Conservation (phyloP, 2,113 vertebrate species). For the Polypterus senegalus region DNA sequence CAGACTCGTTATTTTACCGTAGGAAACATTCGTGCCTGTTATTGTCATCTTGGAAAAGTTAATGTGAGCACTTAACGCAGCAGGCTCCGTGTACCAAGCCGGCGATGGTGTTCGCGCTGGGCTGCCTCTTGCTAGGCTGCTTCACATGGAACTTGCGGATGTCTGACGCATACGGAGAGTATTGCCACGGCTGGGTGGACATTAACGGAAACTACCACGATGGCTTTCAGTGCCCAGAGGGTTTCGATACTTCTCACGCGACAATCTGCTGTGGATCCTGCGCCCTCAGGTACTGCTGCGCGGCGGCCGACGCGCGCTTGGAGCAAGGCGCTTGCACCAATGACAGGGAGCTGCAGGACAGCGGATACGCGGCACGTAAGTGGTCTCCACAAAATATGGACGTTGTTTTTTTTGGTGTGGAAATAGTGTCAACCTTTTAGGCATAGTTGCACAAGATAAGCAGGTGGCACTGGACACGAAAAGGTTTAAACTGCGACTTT, state of each 20-base stretch:
- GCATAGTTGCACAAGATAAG: too few relatives aligned
- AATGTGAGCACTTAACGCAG: too few relatives aligned
- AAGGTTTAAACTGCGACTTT: too few relatives aligned
- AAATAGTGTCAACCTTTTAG: too few relatives aligned
- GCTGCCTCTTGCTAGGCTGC: conserved; percentile 60
- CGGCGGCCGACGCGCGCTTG: conserved; percentile 70
- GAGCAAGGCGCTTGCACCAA: conserved; percentile 87
- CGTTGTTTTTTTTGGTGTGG: too few relatives aligned
- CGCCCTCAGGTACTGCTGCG: conserved; percentile 84
- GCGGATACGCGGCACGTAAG: conserved; percentile 71
- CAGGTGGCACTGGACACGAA: too few relatives aligned
- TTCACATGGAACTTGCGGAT: conserved; percentile 58
- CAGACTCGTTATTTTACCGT: too few relatives aligned
- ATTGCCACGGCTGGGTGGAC: conserved; percentile 92
- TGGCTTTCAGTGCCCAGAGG: conserved; percentile 90
- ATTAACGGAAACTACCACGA: conserved; percentile 71
- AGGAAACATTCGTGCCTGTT: too few relatives aligned
- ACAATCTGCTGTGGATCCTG: conserved; percentile 91
- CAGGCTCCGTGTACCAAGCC: background rate
- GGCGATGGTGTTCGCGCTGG: conserved; percentile 54
- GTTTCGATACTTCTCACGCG: conserved; percentile 78
- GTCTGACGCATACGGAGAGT: conserved; percentile 67
- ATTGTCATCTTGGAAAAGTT: too few relatives aligned
- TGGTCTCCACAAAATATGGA: conserved; percentile 10
- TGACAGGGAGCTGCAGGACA: conserved; percentile 62